phyloP scores from a whole-genome alignment of 1,140 invertebrate genomes.

The Saxidomus purpurata region DNA sequence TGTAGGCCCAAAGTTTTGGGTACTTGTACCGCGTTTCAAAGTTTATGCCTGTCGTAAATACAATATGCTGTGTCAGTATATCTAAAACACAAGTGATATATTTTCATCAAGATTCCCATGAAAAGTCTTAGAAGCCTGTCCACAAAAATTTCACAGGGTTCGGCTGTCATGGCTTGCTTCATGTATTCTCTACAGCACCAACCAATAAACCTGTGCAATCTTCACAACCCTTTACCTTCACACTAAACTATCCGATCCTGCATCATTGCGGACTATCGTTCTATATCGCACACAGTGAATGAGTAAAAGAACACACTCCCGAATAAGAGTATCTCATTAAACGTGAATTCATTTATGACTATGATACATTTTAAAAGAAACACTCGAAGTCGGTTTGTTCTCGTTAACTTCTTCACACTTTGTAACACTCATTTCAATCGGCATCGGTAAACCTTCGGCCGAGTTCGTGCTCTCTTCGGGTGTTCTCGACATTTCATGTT shows the following conservation, averaged over 20 bases:
- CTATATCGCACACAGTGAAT: not conserved
- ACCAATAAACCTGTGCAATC: too few relatives aligned
- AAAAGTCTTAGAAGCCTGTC: too few relatives aligned
- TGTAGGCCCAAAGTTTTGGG: not conserved
- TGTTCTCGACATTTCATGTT: slow-evolving; percentile 86
- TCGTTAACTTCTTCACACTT: slow-evolving; percentile 71
- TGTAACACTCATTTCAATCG: slow-evolving; percentile 75
- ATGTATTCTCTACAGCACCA: too few relatives aligned
- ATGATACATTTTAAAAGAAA: slow-evolving; percentile 82
- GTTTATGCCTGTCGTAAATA: too few relatives aligned
- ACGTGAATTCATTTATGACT: slow-evolving; percentile 67
- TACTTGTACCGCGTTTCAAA: not conserved
- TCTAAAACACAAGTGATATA: too few relatives aligned
- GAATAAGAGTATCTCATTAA: not conserved
- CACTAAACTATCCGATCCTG: too few relatives aligned
- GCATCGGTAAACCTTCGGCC: slow-evolving; percentile 83
- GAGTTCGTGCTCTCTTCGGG: slow-evolving; percentile 87
- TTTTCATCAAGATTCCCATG: too few relatives aligned
- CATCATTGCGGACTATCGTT: too few relatives aligned
- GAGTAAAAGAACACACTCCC: not conserved
- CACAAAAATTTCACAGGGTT: too few relatives aligned
- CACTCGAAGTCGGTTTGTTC: slow-evolving; percentile 73
- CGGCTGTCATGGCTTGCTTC: too few relatives aligned
- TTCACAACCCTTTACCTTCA: too few relatives aligned
- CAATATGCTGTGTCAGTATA: too few relatives aligned